phyloP scores from a whole-genome alignment of 1,140 invertebrate species.

The Danaus melanippus region DNA sequence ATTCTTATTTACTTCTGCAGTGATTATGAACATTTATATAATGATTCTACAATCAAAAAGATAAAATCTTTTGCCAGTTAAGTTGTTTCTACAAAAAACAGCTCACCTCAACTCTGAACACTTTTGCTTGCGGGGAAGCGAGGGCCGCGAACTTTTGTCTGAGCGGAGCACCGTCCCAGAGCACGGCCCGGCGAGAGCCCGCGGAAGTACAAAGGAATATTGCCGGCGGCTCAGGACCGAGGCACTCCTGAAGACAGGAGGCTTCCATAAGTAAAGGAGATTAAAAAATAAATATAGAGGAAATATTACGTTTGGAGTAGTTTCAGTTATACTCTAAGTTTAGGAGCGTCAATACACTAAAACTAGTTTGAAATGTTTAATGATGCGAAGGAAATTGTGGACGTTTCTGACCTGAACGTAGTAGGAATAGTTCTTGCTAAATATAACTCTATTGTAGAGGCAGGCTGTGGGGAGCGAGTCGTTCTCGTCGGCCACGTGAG shows the following conservation, averaged over 20 bases:
- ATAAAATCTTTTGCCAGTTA: no score
- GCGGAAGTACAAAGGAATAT: conserved; percentile 74
- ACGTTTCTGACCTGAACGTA: conserved; percentile 66
- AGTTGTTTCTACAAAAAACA: no score
- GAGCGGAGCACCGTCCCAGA: conserved; percentile 73
- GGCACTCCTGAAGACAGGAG: conserved; percentile 75
- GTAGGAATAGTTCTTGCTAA: conserved; percentile 76
- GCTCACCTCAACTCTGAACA: conserved; percentile 74
- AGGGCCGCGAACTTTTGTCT: conserved; percentile 65
- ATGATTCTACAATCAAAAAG: no score
- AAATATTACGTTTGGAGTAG: no score
- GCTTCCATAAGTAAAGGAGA: no score
- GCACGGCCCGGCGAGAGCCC: conserved; percentile 72
- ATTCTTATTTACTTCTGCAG: no score
- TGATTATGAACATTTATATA: no score
- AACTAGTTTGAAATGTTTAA: no score
- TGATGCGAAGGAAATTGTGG: neutral
- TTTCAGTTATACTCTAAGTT: no score
- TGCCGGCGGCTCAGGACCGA: conserved; percentile 80
- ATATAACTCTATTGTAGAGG: conserved; percentile 76
- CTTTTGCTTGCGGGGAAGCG: conserved; percentile 74
- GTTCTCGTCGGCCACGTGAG: conserved; percentile 67
- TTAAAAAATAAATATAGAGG: no score
- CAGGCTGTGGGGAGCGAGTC: conserved; percentile 73
- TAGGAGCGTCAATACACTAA: no score